Evolutionary conservation across 2,113 vertebrate genomes (phyloP).

Genomic region (Chionomys nivalis): DNA sequence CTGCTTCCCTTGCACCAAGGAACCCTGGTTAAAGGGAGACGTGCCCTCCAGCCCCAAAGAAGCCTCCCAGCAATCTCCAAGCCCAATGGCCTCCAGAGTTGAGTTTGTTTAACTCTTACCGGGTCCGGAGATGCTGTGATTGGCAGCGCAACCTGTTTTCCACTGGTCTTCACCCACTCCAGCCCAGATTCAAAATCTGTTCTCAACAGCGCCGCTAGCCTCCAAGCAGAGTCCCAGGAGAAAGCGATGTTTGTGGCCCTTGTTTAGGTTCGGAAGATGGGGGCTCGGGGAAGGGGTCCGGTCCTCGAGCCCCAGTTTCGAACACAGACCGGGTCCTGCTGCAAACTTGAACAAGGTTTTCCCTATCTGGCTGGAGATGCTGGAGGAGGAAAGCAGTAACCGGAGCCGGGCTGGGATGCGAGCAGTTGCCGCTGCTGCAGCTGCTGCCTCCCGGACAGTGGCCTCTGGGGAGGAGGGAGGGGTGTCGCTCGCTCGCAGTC

Average conservation of each 20-base stretch:
- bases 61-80: not conserved
- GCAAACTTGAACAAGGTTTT: constrained; percentile 57
- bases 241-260: not conserved
- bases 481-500: not conserved
- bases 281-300: not conserved
- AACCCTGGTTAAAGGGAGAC: not conserved
- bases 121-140: not conserved
- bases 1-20: not conserved
- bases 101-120: constrained; percentile 69
- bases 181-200: not conserved
- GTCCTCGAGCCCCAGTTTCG: not conserved
- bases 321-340: not conserved
- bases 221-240: not conserved
- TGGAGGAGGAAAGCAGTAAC: constrained; percentile 66
- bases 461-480: not conserved
- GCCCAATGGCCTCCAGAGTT: not conserved
- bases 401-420: constrained; percentile 56
- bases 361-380: constrained; percentile 57
- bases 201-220: not conserved
- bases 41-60: not conserved
- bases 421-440: constrained; percentile 73
- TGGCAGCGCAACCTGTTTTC: not conserved
- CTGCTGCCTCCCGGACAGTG: constrained; percentile 55
- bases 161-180: not conserved
- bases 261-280: not conserved